A percentile compares a stretch with the other conserved stretches of the same genome.
These are phyloP conservation scores for Salvelinus fontinalis DNA, from an alignment of 2,113 vertebrate species.

Conservation along the genomic window DNA sequence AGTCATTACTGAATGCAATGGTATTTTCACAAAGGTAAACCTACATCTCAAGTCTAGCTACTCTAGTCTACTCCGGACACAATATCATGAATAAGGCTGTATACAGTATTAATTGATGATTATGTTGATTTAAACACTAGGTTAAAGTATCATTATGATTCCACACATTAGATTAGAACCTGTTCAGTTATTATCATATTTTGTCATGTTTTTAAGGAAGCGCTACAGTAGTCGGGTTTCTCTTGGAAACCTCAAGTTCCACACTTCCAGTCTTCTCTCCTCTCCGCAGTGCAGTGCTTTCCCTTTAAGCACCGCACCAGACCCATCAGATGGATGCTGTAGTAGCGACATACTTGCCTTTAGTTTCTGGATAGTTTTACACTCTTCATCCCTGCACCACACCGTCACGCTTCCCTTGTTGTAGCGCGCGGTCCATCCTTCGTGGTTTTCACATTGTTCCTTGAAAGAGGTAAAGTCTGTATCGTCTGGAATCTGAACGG, in stretches of 20 bases:
- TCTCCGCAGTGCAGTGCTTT: constrained; percentile 42
- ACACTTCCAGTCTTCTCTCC: not conserved
- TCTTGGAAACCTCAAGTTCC: not conserved
- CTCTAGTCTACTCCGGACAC: not conserved
- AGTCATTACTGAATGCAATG: no score
- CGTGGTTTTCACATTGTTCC: constrained; percentile 76
- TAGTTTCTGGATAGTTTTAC: constrained; percentile 80
- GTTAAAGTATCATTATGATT: not conserved
- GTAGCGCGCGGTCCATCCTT: constrained; percentile 81
- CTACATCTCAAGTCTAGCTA: not conserved
- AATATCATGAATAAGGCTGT: no score
- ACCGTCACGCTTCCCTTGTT: constrained; percentile 81
- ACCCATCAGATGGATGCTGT: not conserved
- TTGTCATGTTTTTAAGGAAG: not conserved
- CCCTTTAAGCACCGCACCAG: not conserved
- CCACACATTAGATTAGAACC: no score
- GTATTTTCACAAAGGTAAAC: not conserved
- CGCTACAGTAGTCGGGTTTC: not conserved
- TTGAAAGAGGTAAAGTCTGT: constrained; percentile 83
- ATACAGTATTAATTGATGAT: no score
- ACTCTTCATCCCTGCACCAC: constrained; percentile 78
- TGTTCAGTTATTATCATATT: not conserved
- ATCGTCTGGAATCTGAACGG: constrained; percentile 84
- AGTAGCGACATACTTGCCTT: constrained; percentile 73
- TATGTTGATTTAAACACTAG: not conserved